Evolutionary conservation across 2,888 invertebrate species (phyloP), one percentile per base, ranked within the genome.

Genomic region (Xestia rhomboidea): DNA sequence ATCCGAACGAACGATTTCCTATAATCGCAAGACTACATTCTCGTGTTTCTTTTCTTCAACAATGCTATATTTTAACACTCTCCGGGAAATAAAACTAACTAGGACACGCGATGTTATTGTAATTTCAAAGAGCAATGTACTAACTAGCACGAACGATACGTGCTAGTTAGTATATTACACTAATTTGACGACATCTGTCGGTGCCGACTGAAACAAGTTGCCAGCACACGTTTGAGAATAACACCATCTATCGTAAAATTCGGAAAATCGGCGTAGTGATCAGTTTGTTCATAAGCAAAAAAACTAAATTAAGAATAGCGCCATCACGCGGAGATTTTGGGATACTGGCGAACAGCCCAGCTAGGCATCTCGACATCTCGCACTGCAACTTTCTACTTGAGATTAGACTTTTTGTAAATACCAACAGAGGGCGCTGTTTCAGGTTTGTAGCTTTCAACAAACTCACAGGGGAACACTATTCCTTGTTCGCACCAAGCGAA

Each of bases 171-270:
- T 13, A 13, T 13, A 44, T 44, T 44, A 13, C 13, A 13, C 46
- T 46, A 0, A 13, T 15, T 21, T 6, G 2, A 51, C 38, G 60
- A 67, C 27, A 68, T 70, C 67, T 82, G 18, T 34, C 24, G 10
- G 10, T 30, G 30, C 15, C 0, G 21, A 0, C n/a, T 41, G 18
- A 18, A 80, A 64, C 15, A 21, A 1, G 8, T n/a, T 44, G 6
- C 8, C 13, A 0, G 27, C 5, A 10, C 5, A 38, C 18, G 27
- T 21, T 44, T 73, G 49, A 30, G 6, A 57, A 70, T 30, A 68
- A 3, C 41, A 46, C 70, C 64, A 82, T 71, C 84, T 84, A 68
- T 24, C 38, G 7, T 21, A 11, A 7, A 5, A 5, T 73, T 13
- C 0, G 1, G 15, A n/a, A 62, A 54, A 27, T 27, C 6, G 5